Percentiles rank a stretch among this genome's conserved stretches.
These are phyloP conservation scores for Bugula neritina DNA, from an alignment of 2,888 invertebrate genomes.

Conservation along the genomic window DNA sequence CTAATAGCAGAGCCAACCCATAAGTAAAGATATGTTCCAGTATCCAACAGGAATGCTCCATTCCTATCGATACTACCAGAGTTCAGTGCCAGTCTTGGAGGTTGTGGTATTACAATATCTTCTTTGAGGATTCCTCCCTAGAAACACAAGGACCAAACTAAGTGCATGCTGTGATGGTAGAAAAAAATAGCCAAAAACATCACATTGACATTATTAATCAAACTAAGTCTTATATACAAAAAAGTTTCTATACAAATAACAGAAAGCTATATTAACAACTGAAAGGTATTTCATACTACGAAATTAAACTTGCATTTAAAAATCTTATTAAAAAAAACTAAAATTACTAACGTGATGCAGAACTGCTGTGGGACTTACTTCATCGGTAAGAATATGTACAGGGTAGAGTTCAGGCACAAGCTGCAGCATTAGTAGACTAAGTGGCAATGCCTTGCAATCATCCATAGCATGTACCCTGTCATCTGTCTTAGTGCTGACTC, in stretches of 20 bases:
- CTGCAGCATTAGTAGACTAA: constrained; percentile 70
- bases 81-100: constrained; percentile 77
- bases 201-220: too few relatives aligned
- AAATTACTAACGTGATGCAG: too few relatives aligned
- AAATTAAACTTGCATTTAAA: too few relatives aligned
- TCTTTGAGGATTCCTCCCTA: constrained; percentile 48
- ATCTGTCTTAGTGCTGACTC: constrained; percentile 77
- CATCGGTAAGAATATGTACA: constrained; percentile 67
- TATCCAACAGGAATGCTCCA: constrained; percentile 87
- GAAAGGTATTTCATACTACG: too few relatives aligned
- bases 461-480: constrained; percentile 90
- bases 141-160: constrained; percentile 25
- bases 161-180: background rate
- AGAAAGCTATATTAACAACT: too few relatives aligned
- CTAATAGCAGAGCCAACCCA: constrained; percentile 76
- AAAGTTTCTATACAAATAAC: too few relatives aligned
- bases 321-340: too few relatives aligned
- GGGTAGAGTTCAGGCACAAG: constrained; percentile 90
- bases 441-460: constrained; percentile 80
- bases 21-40: constrained; percentile 72
- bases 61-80: constrained; percentile 66
- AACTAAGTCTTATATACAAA: too few relatives aligned
- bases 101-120: constrained; percentile 54
- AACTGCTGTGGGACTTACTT: constrained; percentile 47
- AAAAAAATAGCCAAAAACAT: too few relatives aligned